Percentiles rank a stretch among this genome's conserved stretches.
These are phyloP conservation scores for Atta texana DNA, from an alignment of 1,140 invertebrate species.

Conservation along the genomic window DNA sequence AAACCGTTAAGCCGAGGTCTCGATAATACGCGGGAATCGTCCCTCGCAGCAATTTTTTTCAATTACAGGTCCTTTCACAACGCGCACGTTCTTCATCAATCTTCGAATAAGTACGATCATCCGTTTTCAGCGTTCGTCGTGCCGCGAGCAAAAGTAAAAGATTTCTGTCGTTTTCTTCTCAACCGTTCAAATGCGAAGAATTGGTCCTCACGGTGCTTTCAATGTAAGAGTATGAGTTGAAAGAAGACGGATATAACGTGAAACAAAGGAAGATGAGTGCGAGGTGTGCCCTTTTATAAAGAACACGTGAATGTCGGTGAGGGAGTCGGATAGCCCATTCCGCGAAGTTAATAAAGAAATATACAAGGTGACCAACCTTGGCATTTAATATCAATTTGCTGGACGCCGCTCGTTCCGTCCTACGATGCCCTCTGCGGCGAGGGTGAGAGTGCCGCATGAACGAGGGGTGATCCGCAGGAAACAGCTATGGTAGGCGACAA, in stretches of 20 bases:
- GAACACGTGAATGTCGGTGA: constrained; percentile 41
- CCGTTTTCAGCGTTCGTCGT: constrained; percentile 17
- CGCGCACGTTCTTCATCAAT: constrained; percentile 64
- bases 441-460: constrained; percentile 55
- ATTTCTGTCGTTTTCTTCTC: constrained; percentile 6
- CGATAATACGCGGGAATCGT: constrained; percentile 59
- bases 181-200: constrained; percentile 46
- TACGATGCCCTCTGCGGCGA: constrained; percentile 66
- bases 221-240: background rate
- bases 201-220: constrained; percentile 11
- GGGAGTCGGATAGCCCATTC: constrained; percentile 68
- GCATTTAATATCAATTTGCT: constrained; percentile 85
- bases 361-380: constrained; percentile 83
- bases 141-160: constrained; percentile 25
- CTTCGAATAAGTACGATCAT: constrained; percentile 62
- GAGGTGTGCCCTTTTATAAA: constrained; percentile 46
- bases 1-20: constrained; percentile 33
- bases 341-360: constrained; percentile 83
- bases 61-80: constrained; percentile 59
- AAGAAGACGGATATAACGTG: background rate
- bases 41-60: constrained; percentile 66
- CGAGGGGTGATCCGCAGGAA: constrained; percentile 59
- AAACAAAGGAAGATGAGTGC: constrained; percentile 32
- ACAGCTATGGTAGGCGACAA: constrained; percentile 62
- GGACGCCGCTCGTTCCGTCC: constrained; percentile 72